Evolutionary conservation across 2,888 invertebrate genomes (phyloP).

Genomic region (Gastracanthus pulcherrimus): DNA sequence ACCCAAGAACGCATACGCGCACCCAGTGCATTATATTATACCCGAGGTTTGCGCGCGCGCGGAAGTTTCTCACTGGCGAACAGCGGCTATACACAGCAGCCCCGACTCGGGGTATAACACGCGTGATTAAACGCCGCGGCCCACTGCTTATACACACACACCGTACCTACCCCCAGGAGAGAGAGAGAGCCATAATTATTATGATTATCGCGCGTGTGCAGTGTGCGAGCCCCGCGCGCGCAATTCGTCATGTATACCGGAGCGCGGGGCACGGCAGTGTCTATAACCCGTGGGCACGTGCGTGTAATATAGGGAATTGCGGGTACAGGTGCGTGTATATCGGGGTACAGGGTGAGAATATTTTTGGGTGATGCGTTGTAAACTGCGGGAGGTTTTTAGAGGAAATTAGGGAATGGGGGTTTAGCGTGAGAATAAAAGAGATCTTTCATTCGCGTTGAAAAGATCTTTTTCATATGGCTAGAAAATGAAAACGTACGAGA

Average conservation of each 20-base stretch:
- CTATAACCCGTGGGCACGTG: neutral
- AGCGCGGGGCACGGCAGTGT: too few species aligned
- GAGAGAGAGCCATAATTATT: conserved; percentile 16
- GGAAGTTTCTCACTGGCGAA: neutral
- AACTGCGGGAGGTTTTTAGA: too few species aligned
- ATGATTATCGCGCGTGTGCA: conserved; percentile 23
- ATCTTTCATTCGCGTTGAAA: too few species aligned
- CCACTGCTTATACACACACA: too few species aligned
- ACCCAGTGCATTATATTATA: neutral
- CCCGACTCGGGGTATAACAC: neutral
- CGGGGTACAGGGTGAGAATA: too few species aligned
- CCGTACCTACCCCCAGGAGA: neutral
- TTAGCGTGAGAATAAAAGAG: too few species aligned
- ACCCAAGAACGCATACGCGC: neutral
- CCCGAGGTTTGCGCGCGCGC: neutral
- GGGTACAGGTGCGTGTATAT: neutral
- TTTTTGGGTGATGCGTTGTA: too few species aligned
- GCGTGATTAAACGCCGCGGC: conserved; percentile 11
- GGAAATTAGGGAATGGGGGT: too few species aligned
- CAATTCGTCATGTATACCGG: neutral
- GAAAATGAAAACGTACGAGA: too few species aligned
- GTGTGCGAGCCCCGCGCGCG: neutral
- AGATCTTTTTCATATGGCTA: too few species aligned
- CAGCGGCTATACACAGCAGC: too few species aligned
- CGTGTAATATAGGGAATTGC: neutral